Percentiles rank a stretch among this genome's conserved stretches.
These are phyloP conservation scores for Acropora yongei DNA, from an alignment of 64 coral and sea anemone genomes.

Conservation along the genomic window DNA sequence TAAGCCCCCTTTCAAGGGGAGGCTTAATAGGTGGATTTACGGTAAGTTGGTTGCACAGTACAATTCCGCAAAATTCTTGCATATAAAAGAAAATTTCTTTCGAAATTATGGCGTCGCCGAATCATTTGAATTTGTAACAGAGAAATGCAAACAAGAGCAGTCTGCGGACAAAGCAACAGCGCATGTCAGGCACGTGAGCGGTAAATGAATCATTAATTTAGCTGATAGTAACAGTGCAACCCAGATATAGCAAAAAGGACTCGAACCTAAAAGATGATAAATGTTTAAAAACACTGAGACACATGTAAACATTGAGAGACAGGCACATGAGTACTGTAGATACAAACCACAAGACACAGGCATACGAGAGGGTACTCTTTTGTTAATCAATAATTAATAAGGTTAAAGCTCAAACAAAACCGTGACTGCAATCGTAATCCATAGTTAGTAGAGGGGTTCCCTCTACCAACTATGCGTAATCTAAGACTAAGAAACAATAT, in stretches of 20 bases:
- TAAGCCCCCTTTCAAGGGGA: constrained; percentile 6
- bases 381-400: background rate
- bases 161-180: constrained; percentile 4
- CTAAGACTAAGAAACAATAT: background rate
- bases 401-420: background rate
- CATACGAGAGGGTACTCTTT: background rate
- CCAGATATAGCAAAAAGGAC: constrained; percentile 16
- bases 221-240: constrained; percentile 16
- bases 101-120: constrained; percentile 1
- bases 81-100: background rate
- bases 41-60: constrained; percentile 1
- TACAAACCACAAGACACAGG: constrained; percentile 8
- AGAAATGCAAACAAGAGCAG: background rate
- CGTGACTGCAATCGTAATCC: too few species aligned
- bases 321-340: background rate
- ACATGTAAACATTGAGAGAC: constrained; percentile 13
- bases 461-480: background rate
- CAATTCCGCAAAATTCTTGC: constrained; percentile 2
- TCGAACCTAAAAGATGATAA: constrained; percentile 10
- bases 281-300: constrained; percentile 1
- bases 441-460: too few species aligned
- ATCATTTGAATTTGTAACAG: constrained; percentile 9
- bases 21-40: background rate
- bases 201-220: background rate
- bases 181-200: constrained; percentile 6